These are phyloP conservation scores for Escarpia spicata DNA, from an alignment of 2,888 invertebrate species.

Conservation along the genomic window DNA sequence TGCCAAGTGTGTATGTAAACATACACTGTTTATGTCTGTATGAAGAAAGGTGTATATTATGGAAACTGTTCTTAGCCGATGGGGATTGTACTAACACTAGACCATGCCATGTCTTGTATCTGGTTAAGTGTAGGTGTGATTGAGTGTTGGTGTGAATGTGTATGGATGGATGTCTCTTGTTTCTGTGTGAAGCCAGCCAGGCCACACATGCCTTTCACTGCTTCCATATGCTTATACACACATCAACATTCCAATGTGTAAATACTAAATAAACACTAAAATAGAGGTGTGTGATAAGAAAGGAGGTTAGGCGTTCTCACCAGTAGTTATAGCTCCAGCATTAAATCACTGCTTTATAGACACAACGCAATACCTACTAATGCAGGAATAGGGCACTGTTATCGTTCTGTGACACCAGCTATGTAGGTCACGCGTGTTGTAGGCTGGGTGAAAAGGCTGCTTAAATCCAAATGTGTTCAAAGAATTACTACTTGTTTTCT, in stretches of 20 bases:
- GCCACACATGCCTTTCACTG: background rate
- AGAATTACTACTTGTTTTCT: background rate
- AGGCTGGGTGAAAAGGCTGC: background rate
- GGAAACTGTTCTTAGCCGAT: background rate
- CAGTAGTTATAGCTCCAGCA: background rate
- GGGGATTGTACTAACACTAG: background rate
- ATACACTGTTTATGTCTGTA: background rate
- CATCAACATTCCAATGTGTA: background rate
- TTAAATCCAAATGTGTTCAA: conserved; percentile 12
- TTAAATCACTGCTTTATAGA: background rate
- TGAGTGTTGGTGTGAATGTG: background rate
- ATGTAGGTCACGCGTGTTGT: background rate
- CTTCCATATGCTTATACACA: background rate
- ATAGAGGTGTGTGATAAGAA: background rate
- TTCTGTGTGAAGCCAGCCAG: background rate
- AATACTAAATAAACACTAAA: background rate
- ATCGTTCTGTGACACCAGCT: background rate
- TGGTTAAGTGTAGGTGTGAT: background rate
- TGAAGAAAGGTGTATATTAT: background rate
- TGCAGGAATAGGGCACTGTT: too few species aligned
- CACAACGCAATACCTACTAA: background rate
- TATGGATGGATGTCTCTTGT: background rate
- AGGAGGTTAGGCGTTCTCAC: background rate
- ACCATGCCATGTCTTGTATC: background rate
- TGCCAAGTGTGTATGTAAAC: background rate